Base-by-base conservation (phyloP, 2,113 vertebrate genomes). In the Corydoras sp. region DNA sequence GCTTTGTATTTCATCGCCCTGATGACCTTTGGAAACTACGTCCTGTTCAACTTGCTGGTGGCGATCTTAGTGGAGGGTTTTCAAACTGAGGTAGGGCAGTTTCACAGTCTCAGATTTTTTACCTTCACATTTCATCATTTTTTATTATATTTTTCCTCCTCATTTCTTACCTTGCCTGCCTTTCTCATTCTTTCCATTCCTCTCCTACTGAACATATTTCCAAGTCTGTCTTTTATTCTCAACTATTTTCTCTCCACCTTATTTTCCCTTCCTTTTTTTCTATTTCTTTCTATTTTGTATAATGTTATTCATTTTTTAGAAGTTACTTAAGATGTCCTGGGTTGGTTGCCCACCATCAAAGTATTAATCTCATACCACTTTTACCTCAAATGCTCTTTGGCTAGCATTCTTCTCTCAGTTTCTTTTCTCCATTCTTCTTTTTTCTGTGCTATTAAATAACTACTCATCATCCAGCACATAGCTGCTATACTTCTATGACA, bases 31-130 rank as follows among this genome's bases (percentile, higher is more conserved):
- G 97, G 97, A 59, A 98, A 99, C 81, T 99, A 98, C 0, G 96
- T 98, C 50, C 95, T 99, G 67, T 99, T 99, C 89, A 99, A 99
- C 88, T 86, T 99, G 58, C 86, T 99, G 56, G 97, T 99, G 79
- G 97, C 97, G 88, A 99, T 99, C 79, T 87, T 99, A 82, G 97
- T 98, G 0, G 96, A 99, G 79, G 96, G 97, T 30, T 99, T 99
- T 84, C 96, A 98, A 85, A 91, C 35, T 4, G 35, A 43, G 35
- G 35, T 43, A 43, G 35, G 35, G 35, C 35, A 15, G 12, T 11
- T 12, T 15, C 32, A 24, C 18, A 10, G 66, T 30, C 14, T 53
- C 24, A n/a, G 13, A 7, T 56, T 43, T 43, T 43, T 43, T 43
- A 43, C 35, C 35, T 43, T 43, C 2, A 43, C 35, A 43, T 43